Evolutionary conservation across 64 coral and sea anemone genomes (phyloP), one percentile per base, ranked within the genome.

Genomic region (Montipora cactus): DNA sequence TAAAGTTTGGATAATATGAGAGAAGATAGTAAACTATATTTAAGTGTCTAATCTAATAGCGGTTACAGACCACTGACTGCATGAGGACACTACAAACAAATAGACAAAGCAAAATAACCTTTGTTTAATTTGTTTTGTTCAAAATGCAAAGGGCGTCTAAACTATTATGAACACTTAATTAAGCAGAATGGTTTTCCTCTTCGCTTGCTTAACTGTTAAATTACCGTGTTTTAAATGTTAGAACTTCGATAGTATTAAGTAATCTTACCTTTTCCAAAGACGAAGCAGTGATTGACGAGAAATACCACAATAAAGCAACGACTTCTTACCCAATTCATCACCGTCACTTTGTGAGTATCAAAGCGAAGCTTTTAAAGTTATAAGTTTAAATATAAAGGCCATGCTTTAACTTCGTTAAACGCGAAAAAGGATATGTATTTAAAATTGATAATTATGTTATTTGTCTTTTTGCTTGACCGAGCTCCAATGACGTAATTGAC

Each of bases 401-500:
- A 86, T 86, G 46, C 50, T 86, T 69, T 86, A 47, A 6, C 82
- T 71, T 68, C 16, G 46, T 22, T 51, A 20, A 86, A 67, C 62
- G 82, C 82, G 47, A 86, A 68, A 67, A 47, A 49, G 53, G 53
- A 67, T 47, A 15, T 23, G 8, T 67, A 5, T 22, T 71, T 86
- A 3, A 21, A 86, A 22, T 83, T 67, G 67, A 37, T 67, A 18
- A 86, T 86, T 44, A 86, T 66, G 62, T 86, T 72, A 50, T 86
- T 44, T 10, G 58, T 20, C 49, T 72, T 18, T 84, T 69, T 64
- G 16, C 66, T 22, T 72, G 66, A 86, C 16, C 82, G 59, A 18
- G 66, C 66, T 49, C 82, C 82, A 86, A 86, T 86, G 82, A 86
- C 46, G 82, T 86, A 86, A 86, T 86, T 86, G 15, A 86, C 9